phyloP scores from a whole-genome alignment of 1,140 invertebrate species.

The Bombus superbus region DNA sequence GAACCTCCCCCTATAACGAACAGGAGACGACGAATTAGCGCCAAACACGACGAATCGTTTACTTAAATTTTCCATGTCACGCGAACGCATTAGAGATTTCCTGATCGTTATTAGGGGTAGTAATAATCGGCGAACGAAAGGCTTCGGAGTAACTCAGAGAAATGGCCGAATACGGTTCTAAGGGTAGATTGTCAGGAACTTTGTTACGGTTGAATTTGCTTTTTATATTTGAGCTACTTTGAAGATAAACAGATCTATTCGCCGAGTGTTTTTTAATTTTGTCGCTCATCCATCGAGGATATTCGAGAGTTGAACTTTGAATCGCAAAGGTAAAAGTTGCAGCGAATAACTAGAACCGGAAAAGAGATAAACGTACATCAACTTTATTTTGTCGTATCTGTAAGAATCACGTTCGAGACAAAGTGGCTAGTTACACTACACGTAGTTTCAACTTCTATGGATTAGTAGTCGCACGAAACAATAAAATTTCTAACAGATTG shows the following conservation, averaged over 20 bases:
- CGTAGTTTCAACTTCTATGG: not conserved
- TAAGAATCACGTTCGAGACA: not conserved
- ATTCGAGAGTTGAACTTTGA: too few species aligned
- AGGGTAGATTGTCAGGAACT: not conserved
- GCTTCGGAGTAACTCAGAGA: not conserved
- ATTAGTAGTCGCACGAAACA: not conserved
- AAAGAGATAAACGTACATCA: too few species aligned
- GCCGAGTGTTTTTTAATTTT: not conserved
- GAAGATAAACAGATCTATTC: not conserved
- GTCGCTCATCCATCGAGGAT: not conserved
- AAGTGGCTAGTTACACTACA: too few species aligned
- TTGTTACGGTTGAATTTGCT: too few species aligned
- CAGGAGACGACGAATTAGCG: constrained; percentile 44
- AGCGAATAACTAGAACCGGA: too few species aligned
- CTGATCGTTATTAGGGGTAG: not conserved
- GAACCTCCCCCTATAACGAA: constrained; percentile 10
- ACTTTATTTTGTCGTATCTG: not conserved
- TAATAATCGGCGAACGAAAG: not conserved
- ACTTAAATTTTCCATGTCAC: not conserved
- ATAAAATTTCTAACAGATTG: constrained; percentile 20
- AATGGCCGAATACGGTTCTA: not conserved
- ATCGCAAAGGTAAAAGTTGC: too few species aligned
- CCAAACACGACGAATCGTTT: constrained; percentile 27
- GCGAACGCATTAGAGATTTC: not conserved
- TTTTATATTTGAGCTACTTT: not conserved